Conservation (phyloP, 2,113 vertebrate genomes). For the Hassar affinis region DNA sequence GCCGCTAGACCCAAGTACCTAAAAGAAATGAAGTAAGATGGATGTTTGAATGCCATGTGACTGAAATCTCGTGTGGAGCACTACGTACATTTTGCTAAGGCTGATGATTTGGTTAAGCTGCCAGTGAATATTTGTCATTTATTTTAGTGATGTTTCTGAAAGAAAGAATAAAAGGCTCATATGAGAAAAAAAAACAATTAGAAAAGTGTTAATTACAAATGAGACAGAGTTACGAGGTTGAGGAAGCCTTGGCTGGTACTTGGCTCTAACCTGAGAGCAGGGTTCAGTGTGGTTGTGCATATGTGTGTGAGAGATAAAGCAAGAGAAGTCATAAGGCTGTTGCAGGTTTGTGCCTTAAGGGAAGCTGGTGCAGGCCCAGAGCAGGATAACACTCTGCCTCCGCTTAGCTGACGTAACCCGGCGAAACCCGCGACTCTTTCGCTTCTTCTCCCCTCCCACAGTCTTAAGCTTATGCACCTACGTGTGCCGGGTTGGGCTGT, state of each 20-base stretch:
- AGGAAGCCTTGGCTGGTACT: not conserved
- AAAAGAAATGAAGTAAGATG: slow-evolving; percentile 23
- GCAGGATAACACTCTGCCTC: slow-evolving; percentile 13
- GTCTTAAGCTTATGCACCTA: not conserved
- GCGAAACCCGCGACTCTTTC: slow-evolving; percentile 6
- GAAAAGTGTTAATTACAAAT: slow-evolving; percentile 14
- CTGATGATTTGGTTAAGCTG: not conserved
- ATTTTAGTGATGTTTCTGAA: not conserved
- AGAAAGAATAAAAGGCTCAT: not conserved
- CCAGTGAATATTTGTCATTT: not conserved
- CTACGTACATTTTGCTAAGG: not conserved
- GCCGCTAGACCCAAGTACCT: not conserved
- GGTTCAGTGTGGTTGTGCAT: not conserved
- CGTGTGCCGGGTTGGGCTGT: not conserved
- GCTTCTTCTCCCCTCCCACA: not conserved
- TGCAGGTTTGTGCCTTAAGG: slow-evolving; percentile 22
- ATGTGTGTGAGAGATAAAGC: not conserved
- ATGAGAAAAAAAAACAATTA: not conserved
- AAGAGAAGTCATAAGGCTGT: not conserved
- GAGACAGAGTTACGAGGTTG: not conserved
- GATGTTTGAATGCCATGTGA: not conserved
- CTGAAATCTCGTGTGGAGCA: slow-evolving; percentile 13
- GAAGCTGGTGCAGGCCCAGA: not conserved
- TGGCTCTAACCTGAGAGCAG: not conserved
- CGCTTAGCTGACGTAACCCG: slow-evolving; percentile 38